phyloP scores from a whole-genome alignment of 2,888 invertebrate genomes.

The Trichopria drosophilae region DNA sequence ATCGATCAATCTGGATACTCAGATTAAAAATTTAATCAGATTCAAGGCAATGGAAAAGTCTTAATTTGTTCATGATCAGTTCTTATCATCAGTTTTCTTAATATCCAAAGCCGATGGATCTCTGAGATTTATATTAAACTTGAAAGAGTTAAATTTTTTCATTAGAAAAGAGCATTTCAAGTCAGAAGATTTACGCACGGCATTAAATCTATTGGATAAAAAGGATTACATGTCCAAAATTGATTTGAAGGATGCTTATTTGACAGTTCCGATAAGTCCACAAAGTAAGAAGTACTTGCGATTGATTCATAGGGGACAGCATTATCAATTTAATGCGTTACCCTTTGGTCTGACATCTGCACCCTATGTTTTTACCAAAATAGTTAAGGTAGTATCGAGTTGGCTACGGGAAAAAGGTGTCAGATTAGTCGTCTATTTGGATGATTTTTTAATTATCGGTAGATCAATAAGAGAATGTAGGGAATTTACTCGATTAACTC shows the following conservation, averaged over 20 bases:
- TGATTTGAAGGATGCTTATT: neutral
- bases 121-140: neutral
- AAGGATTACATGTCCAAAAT: neutral
- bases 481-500: neutral
- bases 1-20: too few species aligned
- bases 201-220: neutral
- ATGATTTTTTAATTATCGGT: constrained; percentile 1
- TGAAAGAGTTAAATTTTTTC: neutral
- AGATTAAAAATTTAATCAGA: constrained; percentile 33
- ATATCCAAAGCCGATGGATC: neutral
- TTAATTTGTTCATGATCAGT: neutral
- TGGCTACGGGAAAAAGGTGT: neutral
- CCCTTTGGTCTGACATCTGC: neutral
- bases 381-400: neutral
- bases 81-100: neutral
- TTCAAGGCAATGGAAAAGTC: constrained; percentile 24
- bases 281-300: neutral
- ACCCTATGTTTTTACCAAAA: neutral
- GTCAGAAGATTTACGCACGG: neutral
- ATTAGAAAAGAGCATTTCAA: neutral
- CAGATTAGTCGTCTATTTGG: constrained; percentile 4
- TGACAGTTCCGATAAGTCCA: neutral
- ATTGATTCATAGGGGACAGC: neutral
- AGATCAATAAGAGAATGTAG: neutral
- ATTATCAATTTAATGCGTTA: neutral